phyloP scores from a whole-genome alignment of 2,113 vertebrate genomes.

The Boleophthalmus pectinirostris region DNA sequence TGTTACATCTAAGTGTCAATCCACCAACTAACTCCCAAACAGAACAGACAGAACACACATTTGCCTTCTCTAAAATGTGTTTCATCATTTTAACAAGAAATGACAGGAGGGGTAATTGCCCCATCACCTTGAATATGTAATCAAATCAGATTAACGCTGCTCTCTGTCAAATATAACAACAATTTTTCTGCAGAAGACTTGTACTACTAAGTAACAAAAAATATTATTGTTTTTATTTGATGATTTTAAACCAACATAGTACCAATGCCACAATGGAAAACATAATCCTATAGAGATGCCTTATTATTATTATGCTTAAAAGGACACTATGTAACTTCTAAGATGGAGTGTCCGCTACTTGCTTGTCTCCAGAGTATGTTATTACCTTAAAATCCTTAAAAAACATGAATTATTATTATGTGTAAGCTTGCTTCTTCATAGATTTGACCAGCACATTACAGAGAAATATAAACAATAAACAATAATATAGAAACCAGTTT shows the following conservation, averaged over 20 bases:
- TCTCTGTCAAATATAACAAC: background rate
- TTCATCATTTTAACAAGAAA: slow-evolving; percentile 22
- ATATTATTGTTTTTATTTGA: background rate
- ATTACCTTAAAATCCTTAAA: too few relatives aligned
- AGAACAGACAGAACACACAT: background rate
- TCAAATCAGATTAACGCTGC: background rate
- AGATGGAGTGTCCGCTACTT: too few relatives aligned
- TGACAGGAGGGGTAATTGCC: slow-evolving; percentile 10
- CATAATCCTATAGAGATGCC: too few relatives aligned
- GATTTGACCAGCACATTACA: too few relatives aligned
- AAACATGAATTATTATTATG: too few relatives aligned
- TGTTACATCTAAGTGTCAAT: slow-evolving; percentile 8
- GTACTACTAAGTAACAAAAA: background rate
- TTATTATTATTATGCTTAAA: too few relatives aligned
- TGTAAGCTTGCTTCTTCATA: too few relatives aligned
- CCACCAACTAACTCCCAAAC: slow-evolving; percentile 4
- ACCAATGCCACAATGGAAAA: too few relatives aligned
- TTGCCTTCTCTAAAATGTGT: slow-evolving; percentile 1
- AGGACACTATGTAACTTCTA: too few relatives aligned
- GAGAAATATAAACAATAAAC: too few relatives aligned
- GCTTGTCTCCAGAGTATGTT: too few relatives aligned
- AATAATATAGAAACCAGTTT: too few relatives aligned
- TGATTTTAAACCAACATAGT: background rate
- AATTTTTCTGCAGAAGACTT: background rate
- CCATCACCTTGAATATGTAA: slow-evolving; percentile 8